Base-by-base conservation (phyloP, 2,888 invertebrate genomes). In the Doris montereyensis region DNA sequence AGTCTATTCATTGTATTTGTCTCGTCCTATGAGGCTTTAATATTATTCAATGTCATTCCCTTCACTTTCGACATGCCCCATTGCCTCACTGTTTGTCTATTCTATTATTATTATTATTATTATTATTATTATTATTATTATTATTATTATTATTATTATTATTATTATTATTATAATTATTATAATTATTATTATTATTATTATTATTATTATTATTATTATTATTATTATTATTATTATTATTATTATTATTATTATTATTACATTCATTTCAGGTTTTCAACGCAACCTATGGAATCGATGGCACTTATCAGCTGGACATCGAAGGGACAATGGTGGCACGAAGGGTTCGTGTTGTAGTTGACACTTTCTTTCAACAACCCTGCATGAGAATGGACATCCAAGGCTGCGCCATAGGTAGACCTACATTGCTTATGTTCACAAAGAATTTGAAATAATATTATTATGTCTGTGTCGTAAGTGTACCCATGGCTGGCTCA, bases 371-470 rank as follows among this genome's bases (percentile, higher is more conserved):
- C 60, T 83, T 82, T 26, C 68, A 68, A 0, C 76, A 76, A 32
- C 84, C 85, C 13, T 85, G 85, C 41, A 78, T 85, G 58, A 78
- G 85, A 62, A 34, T 84, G 62, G 85, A 84, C 57, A 34, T 84
- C 13, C 21, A 81, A 3, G 85, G 85, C 10, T 85, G 85, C 41
- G 67, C 71, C 0, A 60, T 77, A 21, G 76, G 82, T 82, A 62
- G 21, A 35, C 34, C 24, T 1, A 35, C 24, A n/a, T n/a, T n/a
- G n/a, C n/a, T n/a, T n/a, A n/a, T n/a, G n/a, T 21, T 70, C 58
- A n/a, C 76, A 68, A 8, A 8, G 1, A 58, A 17, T 41, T 24
- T 35, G 17, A 1, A 26, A 35, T 62, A 21, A n/a, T 28, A 8
- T 68, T 74, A 57, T 10, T 68, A 5, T 30, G 13, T 58, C 8